Base-by-base conservation (phyloP, 1,140 invertebrate genomes). In the Drosophila arizonae region DNA sequence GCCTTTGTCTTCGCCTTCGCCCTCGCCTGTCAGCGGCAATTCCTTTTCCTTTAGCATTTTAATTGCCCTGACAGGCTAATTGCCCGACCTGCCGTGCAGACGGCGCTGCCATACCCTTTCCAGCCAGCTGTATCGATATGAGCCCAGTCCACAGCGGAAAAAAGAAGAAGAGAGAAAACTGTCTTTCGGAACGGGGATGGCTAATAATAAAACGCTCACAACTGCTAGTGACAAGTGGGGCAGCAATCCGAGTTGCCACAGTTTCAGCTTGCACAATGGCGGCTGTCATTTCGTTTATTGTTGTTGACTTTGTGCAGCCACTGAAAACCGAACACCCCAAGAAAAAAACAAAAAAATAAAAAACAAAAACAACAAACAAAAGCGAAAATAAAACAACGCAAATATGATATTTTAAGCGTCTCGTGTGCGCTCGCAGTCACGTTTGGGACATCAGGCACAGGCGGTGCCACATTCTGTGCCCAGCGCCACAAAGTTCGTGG, bases 401-500 rank as follows among this genome's bases (percentile, higher is more conserved):
- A 15, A 26, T 57, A 41, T 76, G 55, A 60, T 67, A 57, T 72
- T 67, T 62, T 70, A 64, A 78, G 73, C 68, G 68, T 36, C 72
- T 68, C 70, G 54, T 68, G 58, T 64, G 68, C 36, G 57, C 56
- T 68, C 52, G 60, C 57, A 87, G 84, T 87, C 84, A 87, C 84
- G 84, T 87, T 67, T 79, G 56, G 58, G 73, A 80, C 84, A 87
- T 87, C 84, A 87, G 76, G 68, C 69, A 79, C 84, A 87, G 79
- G 73, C 84, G 84, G 84, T 73, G 84, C 76, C 76, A 61, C 66
- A 72, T 60, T 62, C 51, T 67, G 63, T 66, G 68, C 63, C 55
- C 68, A 65, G 46, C 62, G 62, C 36, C 36, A 51, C 71, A 63
- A 81, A 76, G 81, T 76, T 67, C 56, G 45, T 36, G 60, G 67